These are phyloP conservation scores for Ammodramus savannarum DNA, from an alignment of 2,113 vertebrate genomes.

Conservation along the genomic window DNA sequence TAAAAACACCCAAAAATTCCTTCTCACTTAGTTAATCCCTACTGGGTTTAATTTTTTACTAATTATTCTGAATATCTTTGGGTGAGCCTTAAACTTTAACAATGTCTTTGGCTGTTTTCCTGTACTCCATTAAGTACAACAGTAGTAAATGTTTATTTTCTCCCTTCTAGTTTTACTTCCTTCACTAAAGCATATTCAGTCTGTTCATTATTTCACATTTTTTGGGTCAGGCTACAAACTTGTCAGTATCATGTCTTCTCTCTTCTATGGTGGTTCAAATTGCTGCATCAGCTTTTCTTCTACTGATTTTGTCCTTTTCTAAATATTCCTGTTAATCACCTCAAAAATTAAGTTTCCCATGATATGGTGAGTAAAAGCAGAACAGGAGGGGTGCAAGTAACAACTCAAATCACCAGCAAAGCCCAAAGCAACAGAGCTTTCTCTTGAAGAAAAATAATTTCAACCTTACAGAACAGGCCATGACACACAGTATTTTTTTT, in stretches of 20 bases:
- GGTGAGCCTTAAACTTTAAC: neutral
- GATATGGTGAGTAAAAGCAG: neutral
- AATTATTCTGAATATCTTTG: neutral
- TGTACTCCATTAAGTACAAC: neutral
- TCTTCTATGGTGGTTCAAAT: neutral
- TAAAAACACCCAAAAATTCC: neutral
- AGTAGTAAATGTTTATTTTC: neutral
- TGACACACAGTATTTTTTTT: fast-evolving
- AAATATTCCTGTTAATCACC: neutral
- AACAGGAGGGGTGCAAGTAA: neutral
- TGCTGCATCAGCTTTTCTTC: neutral
- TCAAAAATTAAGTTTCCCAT: neutral
- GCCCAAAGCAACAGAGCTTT: neutral
- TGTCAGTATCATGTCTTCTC: neutral
- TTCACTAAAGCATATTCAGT: neutral
- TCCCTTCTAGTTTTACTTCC: neutral
- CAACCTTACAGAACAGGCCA: neutral
- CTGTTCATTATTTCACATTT: neutral
- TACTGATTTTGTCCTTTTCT: neutral
- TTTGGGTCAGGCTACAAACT: neutral
- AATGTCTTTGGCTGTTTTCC: neutral
- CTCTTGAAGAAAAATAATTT: neutral
- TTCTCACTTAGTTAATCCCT: neutral
- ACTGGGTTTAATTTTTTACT: neutral
- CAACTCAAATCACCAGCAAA: neutral